phyloP scores from a whole-genome alignment of 2,113 vertebrate genomes.

The Calypte anna region DNA sequence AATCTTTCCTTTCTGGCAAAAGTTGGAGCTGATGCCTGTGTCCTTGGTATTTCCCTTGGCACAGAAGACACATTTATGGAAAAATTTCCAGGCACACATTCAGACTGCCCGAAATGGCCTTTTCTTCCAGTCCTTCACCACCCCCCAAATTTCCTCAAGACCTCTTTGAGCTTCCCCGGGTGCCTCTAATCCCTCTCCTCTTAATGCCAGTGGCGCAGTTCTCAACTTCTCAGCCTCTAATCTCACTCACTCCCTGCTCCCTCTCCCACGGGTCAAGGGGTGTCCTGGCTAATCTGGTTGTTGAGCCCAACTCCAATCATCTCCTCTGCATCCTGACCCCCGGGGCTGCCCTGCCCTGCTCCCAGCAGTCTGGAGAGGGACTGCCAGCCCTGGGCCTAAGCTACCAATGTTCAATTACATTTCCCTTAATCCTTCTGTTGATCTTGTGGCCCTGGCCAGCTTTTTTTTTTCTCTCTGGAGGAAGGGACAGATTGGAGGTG shows the following conservation, averaged over 20 bases:
- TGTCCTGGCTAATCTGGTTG: slow-evolving; percentile 50
- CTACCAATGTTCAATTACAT: slow-evolving; percentile 62
- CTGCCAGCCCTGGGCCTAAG: background rate
- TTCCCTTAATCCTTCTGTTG: slow-evolving; percentile 59
- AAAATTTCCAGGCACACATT: background rate
- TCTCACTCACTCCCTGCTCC: slow-evolving; percentile 9
- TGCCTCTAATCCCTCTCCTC: background rate
- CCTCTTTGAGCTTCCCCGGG: background rate
- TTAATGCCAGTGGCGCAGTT: background rate
- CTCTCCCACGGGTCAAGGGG: slow-evolving; percentile 22
- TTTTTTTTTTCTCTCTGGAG: slow-evolving; percentile 23
- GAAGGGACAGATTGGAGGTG: slow-evolving; percentile 54
- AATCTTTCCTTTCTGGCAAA: slow-evolving; percentile 67
- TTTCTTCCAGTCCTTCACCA: background rate
- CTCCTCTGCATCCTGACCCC: background rate
- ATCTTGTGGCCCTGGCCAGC: slow-evolving; percentile 31
- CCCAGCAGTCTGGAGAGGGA: fast-evolving
- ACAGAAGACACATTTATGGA: background rate
- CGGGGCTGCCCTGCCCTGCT: fast-evolving
- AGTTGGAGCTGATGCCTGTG: background rate
- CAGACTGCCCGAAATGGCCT: fast-evolving
- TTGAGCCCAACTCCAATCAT: slow-evolving; percentile 46
- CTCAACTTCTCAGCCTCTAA: slow-evolving; percentile 18
- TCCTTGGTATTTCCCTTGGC: background rate
- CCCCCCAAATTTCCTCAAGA: background rate